Conservation (phyloP, 1,140 invertebrate species). For the Nymphalis io region DNA sequence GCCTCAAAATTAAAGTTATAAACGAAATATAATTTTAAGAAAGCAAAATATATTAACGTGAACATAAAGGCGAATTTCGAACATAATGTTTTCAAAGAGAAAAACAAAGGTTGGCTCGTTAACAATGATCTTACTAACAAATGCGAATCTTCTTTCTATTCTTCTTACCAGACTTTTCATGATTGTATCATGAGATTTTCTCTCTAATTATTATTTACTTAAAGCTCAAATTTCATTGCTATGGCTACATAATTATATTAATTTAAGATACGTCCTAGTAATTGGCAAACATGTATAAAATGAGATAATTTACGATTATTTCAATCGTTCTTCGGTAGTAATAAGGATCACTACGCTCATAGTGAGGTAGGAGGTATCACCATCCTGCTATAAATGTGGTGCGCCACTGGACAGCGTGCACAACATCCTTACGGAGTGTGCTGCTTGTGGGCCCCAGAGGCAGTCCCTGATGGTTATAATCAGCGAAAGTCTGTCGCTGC, state of each 20-base stretch:
- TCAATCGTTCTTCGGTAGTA: too few relatives aligned
- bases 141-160: conserved; percentile 16
- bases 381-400: too few relatives aligned
- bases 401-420: too few relatives aligned
- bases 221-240: background rate
- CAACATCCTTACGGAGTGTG: too few relatives aligned
- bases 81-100: conserved; percentile 24
- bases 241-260: background rate
- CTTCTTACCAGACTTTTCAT: conserved; percentile 6
- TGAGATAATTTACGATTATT: background rate
- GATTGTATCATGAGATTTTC: background rate
- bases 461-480: too few relatives aligned
- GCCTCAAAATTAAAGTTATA: background rate
- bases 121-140: conserved; percentile 31
- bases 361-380: too few relatives aligned
- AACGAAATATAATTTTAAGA: background rate
- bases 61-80: conserved; percentile 14
- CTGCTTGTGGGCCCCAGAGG: too few relatives aligned
- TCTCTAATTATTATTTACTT: background rate
- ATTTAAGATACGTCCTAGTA: conserved; percentile 5
- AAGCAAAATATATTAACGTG: conserved; percentile 1
- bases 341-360: too few relatives aligned
- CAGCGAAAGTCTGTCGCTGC: too few relatives aligned
- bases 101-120: conserved; percentile 28
- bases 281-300: conserved; percentile 1